A percentile compares a stretch with the other conserved stretches of the same genome.
These are phyloP conservation scores for Tamias sibiricus DNA, from an alignment of 2,113 vertebrate species.

Conservation along the genomic window DNA sequence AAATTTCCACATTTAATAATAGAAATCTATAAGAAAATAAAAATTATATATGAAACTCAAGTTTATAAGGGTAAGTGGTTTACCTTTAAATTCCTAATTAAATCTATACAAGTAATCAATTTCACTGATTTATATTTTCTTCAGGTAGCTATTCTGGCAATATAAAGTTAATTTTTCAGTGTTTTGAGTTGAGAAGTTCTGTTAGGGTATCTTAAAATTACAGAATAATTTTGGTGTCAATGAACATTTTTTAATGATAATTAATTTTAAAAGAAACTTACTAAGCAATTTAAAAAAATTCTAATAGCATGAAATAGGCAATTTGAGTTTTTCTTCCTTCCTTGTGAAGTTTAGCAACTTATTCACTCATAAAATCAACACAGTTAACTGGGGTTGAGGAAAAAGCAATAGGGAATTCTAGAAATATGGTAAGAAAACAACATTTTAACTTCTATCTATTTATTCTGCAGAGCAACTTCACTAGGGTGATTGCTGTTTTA, in stretches of 20 bases:
- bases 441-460: neutral
- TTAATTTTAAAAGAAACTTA: neutral
- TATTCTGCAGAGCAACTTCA: neutral
- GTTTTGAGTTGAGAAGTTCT: neutral
- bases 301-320: neutral
- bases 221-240: neutral
- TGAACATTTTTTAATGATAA: neutral
- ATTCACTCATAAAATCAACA: neutral
- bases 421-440: slow-evolving; percentile 57
- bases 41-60: neutral
- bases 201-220: neutral
- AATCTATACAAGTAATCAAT: neutral
- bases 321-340: neutral
- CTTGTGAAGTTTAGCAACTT: neutral
- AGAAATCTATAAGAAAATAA: neutral
- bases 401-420: slow-evolving; percentile 44
- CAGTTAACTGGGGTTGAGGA: neutral
- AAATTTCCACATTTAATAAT: neutral
- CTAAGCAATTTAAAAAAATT: neutral
- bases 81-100: neutral
- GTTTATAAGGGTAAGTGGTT: neutral
- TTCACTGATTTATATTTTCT: neutral
- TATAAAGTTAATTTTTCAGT: neutral
- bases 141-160: neutral
- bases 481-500: slow-evolving; percentile 75